These are phyloP conservation scores for Caiman crocodilus DNA, from an alignment of 2,797 vertebrate genomes.

Conservation along the genomic window DNA sequence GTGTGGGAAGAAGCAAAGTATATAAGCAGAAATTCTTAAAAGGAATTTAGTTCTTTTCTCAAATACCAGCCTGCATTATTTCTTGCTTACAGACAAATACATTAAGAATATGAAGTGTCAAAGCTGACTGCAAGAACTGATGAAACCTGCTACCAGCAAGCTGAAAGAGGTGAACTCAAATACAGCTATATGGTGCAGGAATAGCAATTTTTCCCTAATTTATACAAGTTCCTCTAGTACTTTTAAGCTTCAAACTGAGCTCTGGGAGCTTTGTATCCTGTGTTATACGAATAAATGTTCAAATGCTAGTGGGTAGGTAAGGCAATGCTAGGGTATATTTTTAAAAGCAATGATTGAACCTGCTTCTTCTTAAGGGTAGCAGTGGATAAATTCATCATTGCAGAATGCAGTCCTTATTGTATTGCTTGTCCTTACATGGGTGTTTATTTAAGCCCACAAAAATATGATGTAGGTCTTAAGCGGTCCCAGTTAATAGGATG, in stretches of 20 bases:
- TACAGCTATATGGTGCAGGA: not conserved
- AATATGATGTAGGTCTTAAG: not conserved
- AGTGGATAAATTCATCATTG: not conserved
- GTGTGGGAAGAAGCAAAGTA: not conserved
- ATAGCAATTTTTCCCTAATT: not conserved
- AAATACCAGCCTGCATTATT: not conserved
- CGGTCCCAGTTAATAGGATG: not conserved
- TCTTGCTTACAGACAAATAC: not conserved
- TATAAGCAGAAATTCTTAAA: not conserved
- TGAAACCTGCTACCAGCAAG: not conserved
- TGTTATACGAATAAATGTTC: not conserved
- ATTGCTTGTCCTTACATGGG: not conserved
- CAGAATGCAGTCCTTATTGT: not conserved
- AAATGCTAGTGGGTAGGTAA: not conserved
- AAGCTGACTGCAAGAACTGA: not conserved
- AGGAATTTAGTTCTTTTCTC: not conserved
- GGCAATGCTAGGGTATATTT: not conserved
- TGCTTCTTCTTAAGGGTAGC: not conserved
- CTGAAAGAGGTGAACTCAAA: not conserved
- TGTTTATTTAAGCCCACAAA: not conserved
- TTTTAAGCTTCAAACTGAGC: not conserved
- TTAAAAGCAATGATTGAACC: not conserved
- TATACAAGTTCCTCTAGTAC: not conserved
- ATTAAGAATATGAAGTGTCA: not conserved
- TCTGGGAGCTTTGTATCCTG: not conserved